Evolutionary conservation across 2,113 vertebrate species (phyloP).

Genomic region (Gallinago paraguaiae): DNA sequence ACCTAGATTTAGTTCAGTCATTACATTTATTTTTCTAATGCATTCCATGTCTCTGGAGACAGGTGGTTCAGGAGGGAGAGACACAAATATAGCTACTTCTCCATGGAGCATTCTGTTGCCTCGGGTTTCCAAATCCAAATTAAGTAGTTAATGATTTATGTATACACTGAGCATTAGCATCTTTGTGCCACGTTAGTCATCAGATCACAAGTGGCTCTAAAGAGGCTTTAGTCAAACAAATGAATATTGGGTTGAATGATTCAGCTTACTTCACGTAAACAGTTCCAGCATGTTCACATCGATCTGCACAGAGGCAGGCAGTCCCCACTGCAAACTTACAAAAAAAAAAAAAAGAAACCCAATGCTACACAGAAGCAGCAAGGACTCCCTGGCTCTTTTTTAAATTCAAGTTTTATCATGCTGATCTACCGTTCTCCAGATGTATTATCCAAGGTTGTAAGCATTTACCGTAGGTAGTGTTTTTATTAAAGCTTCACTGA

Average conservation of each 20-base stretch:
- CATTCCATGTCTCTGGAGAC: constrained; percentile 44
- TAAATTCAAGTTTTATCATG: not conserved
- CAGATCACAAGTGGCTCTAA: constrained; percentile 64
- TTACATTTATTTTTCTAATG: constrained; percentile 30
- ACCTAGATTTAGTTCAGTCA: not conserved
- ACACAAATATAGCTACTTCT: constrained; percentile 39
- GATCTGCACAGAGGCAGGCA: not conserved
- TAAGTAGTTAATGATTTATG: constrained; percentile 67
- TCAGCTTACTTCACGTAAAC: constrained; percentile 35
- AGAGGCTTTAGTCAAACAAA: constrained; percentile 66
- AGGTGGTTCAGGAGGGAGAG: constrained; percentile 10
- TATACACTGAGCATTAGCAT: constrained; percentile 59
- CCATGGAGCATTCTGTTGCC: constrained; percentile 37
- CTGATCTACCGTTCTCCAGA: not conserved
- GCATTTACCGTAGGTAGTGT: not conserved
- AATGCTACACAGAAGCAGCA: not conserved
- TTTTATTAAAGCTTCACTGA: not conserved
- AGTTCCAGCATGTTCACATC: constrained; percentile 17
- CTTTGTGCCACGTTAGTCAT: constrained; percentile 49
- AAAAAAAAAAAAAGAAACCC: not conserved
- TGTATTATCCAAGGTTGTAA: not conserved
- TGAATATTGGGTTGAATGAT: constrained; percentile 52
- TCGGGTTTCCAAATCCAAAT: constrained; percentile 62
- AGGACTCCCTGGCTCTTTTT: not conserved
- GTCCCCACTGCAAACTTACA: not conserved